Conservation (phyloP, 2,888 invertebrate genomes). For the Kryphioiulus occultus region DNA sequence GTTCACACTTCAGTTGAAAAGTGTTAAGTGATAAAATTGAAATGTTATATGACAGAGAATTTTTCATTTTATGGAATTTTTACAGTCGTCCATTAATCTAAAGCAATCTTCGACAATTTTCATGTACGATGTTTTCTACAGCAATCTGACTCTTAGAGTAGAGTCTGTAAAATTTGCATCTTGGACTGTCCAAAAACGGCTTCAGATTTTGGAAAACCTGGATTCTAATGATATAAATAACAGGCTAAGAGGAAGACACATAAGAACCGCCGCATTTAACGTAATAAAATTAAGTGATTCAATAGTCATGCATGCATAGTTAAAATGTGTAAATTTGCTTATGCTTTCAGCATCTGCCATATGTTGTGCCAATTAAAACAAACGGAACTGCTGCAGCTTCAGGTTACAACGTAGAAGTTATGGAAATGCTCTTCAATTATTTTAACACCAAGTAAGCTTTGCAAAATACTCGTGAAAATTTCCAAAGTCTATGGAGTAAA, state of each 20-base stretch:
- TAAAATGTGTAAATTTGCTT: not conserved
- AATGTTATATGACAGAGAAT: too few relatives aligned
- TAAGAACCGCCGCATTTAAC: not conserved
- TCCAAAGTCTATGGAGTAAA: too few relatives aligned
- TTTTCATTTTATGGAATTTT: too few relatives aligned
- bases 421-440: slow-evolving; percentile 42
- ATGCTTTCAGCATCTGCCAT: slow-evolving; percentile 43
- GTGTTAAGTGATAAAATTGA: too few relatives aligned
- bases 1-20: too few relatives aligned
- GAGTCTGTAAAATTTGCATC: slow-evolving; percentile 23
- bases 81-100: not conserved
- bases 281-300: not conserved
- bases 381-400: not conserved
- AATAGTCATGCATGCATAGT: not conserved
- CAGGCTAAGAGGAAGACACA: slow-evolving; percentile 2
- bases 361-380: not conserved
- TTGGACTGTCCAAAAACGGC: not conserved
- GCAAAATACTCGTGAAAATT: not conserved
- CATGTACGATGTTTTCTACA: slow-evolving; percentile 43
- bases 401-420: slow-evolving; percentile 45
- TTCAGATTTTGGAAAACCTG: slow-evolving; percentile 1
- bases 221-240: not conserved
- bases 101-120: not conserved
- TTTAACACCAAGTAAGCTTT: slow-evolving; percentile 43
- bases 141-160: not conserved